A percentile compares a stretch with the other conserved stretches of the same genome.
Conservation (phyloP, 2,888 invertebrate genomes). For the Camponotus fellah region DNA sequence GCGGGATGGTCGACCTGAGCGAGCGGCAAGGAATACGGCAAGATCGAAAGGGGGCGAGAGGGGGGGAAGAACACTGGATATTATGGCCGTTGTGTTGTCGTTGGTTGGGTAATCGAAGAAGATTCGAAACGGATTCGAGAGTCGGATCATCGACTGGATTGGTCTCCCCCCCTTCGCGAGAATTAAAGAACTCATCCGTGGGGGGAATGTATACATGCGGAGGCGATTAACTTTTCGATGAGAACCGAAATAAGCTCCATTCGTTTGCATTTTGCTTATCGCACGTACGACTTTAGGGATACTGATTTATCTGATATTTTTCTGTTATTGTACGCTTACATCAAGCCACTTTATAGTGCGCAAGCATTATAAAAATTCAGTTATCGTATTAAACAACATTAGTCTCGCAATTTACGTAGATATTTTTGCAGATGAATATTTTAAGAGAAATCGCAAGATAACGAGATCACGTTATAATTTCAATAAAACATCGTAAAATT, state of each 20-base stretch:
- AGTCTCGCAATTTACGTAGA: background rate
- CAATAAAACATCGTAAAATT: background rate
- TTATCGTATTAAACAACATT: background rate
- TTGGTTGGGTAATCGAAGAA: constrained; percentile 38
- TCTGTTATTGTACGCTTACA: background rate
- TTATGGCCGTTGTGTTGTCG: constrained; percentile 28
- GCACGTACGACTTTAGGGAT: background rate
- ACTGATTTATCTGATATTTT: background rate
- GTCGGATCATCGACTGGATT: background rate
- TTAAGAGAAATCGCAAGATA: background rate
- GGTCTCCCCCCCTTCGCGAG: background rate
- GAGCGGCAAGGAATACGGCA: constrained; percentile 55
- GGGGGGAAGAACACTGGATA: constrained; percentile 13
- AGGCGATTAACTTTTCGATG: constrained; percentile 16
- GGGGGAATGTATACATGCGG: background rate
- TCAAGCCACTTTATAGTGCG: background rate
- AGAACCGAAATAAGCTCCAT: background rate
- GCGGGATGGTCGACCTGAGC: constrained; percentile 49
- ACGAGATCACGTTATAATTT: background rate
- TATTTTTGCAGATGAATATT: background rate
- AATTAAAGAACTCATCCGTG: background rate
- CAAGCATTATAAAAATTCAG: constrained; percentile 1
- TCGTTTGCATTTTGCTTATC: constrained; percentile 5
- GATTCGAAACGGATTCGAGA: constrained; percentile 10
- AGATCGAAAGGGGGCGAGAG: background rate